Evolutionary conservation across 1,140 invertebrate genomes (phyloP).

Genomic region (Zaprionus vittiger): DNA sequence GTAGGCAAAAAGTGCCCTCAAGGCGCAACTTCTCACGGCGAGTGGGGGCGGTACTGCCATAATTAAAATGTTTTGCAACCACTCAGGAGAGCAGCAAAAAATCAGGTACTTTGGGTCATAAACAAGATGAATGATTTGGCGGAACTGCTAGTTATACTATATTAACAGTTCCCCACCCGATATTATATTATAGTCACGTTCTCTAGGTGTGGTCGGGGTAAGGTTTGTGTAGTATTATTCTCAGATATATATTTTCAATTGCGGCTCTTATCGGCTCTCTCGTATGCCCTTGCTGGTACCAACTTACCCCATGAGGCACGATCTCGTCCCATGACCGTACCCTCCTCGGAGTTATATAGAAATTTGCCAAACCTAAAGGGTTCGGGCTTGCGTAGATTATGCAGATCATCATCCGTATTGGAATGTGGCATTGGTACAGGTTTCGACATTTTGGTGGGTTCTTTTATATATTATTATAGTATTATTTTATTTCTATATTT

Average conservation of each 20-base stretch:
- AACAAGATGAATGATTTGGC: constrained; percentile 18
- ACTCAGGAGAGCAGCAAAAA: constrained; percentile 7
- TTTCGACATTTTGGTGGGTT: constrained; percentile 77
- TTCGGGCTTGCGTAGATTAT: constrained; percentile 58
- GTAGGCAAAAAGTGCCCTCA: constrained; percentile 27
- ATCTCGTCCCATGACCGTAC: constrained; percentile 90
- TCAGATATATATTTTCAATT: neutral
- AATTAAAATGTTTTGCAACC: constrained; percentile 40
- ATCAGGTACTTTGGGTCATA: neutral
- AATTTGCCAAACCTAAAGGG: constrained; percentile 85
- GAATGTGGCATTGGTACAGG: constrained; percentile 65
- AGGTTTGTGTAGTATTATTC: neutral
- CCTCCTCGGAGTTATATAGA: constrained; percentile 89
- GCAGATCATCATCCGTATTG: constrained; percentile 66
- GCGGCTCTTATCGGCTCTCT: neutral
- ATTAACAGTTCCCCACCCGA: neutral
- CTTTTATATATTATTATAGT: constrained; percentile 12
- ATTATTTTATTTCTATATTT: constrained; percentile 8
- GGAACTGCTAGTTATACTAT: too few species aligned
- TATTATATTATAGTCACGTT: constrained; percentile 18
- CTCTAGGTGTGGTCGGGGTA: neutral
- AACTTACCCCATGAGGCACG: constrained; percentile 90
- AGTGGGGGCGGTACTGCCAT: neutral
- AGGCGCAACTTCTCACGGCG: neutral
- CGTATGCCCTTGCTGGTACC: neutral